Percentiles rank a stretch among this genome's conserved stretches.
Conservation (phyloP, 92 coral and sea anemone genomes). For the Epizoanthus scotinus region DNA sequence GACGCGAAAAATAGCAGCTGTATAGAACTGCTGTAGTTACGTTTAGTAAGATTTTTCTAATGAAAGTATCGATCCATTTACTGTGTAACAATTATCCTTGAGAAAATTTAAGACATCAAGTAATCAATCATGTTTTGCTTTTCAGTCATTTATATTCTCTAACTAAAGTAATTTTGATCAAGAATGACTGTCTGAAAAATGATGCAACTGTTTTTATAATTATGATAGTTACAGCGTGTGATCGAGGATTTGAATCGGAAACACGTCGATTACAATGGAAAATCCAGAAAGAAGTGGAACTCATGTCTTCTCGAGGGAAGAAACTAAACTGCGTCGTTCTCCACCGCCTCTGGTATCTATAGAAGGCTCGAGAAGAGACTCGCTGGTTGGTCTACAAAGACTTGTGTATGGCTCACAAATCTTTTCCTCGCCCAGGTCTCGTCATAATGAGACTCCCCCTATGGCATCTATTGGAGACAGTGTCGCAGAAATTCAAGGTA, state of each 20-base stretch:
- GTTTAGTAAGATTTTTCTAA: no score
- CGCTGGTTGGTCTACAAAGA: conserved; percentile 78
- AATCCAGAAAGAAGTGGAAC: conserved; percentile 18
- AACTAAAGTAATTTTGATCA: not conserved
- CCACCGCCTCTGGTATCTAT: conserved; percentile 85
- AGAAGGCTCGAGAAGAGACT: conserved; percentile 68
- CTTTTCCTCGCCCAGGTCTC: conserved; percentile 52
- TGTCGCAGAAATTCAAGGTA: conserved; percentile 16
- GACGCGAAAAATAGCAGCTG: no score
- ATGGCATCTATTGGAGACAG: conserved; percentile 25
- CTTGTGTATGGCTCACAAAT: conserved; percentile 83
- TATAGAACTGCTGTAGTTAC: no score
- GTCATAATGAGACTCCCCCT: conserved; percentile 25
- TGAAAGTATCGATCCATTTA: no score
- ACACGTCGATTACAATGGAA: no score
- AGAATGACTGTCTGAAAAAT: not conserved
- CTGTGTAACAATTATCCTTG: not conserved
- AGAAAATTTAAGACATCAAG: not conserved
- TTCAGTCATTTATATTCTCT: not conserved
- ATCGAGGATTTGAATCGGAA: no score
- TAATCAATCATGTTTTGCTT: not conserved
- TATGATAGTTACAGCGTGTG: not conserved
- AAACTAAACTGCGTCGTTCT: conserved; percentile 66
- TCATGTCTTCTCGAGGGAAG: conserved; percentile 47
- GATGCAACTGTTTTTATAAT: not conserved